A percentile compares a stretch with the other conserved stretches of the same genome.
Evolutionary conservation across 2,888 invertebrate genomes (phyloP).

Genomic region (Yponomeuta evonymella): DNA sequence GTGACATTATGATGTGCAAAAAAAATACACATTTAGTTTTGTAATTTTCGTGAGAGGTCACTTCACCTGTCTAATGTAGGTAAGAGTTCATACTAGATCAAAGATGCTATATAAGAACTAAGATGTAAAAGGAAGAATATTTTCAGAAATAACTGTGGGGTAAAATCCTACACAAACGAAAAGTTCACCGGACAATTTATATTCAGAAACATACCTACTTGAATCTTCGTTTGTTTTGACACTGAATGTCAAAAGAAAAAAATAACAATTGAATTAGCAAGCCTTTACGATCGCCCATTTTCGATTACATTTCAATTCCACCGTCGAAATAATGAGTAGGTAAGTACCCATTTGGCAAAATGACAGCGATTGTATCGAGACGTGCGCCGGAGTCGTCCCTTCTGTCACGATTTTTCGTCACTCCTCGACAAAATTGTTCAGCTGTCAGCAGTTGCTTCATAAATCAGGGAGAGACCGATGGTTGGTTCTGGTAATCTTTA

Average conservation of each 20-base stretch:
- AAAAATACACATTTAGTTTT: too few species aligned
- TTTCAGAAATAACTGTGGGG: too few species aligned
- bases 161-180: too few species aligned
- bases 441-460: constrained; percentile 22
- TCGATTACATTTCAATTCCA: constrained; percentile 47
- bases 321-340: constrained; percentile 39
- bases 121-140: too few species aligned
- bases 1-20: too few species aligned
- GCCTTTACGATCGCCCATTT: constrained; percentile 50
- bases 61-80: too few species aligned
- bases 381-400: constrained; percentile 38
- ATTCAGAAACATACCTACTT: too few species aligned
- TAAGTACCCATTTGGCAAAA: constrained; percentile 36
- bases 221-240: constrained; percentile 18
- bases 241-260: constrained; percentile 36
- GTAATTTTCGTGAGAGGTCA: too few species aligned
- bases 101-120: too few species aligned
- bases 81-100: too few species aligned
- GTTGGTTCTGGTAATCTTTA: background rate
- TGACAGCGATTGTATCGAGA: constrained; percentile 44
- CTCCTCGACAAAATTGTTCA: constrained; percentile 29
- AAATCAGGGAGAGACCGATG: background rate
- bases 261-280: constrained; percentile 56
- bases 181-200: background rate
- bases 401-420: constrained; percentile 52